Base-by-base conservation (phyloP, 2,888 invertebrate species). In the Cheilosia soror region DNA sequence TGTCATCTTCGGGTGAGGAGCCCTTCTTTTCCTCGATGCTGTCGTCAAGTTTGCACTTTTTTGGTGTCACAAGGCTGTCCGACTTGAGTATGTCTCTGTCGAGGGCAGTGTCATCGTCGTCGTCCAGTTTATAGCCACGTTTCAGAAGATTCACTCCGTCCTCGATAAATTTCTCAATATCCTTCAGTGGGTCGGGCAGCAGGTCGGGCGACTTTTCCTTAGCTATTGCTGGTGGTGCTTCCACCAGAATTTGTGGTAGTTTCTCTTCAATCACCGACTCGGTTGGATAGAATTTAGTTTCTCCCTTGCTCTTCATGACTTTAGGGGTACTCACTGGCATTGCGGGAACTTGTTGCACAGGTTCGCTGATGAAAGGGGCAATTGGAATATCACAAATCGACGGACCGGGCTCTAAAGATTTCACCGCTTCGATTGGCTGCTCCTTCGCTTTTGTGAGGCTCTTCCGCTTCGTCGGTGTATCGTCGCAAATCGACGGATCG, bases 101-200 rank as follows among this genome's bases (percentile, higher is more conserved):
- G 15, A 71, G 13, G 13, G 40, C 31, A 4, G 65, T 5, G 6
- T 75, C 79, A 20, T 90, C 88, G 2, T 88, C 88, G 2, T 90
- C 90, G 9, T 90, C 90, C 11, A 89, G 60, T 58, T 91, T 90
- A 71, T 91, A 91, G 37, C 89, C 90, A 2, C 89, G 89, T 60
- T 91, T 91, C 2, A 91, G 87, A 9, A 91, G 87, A 87, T 91
- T 91, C 1, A 90, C 91, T 37, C 91, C 91, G 58, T 90, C 91
- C 69, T 90, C 91, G 5, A 91, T 91, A 72, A 91, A 91, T 55
- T 91, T 91, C 60, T 90, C 91, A 62, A 91, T 91, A 68, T 91
- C 91, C 47, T 89, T 90, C 2, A 91, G 87, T 0, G 91, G 90
- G 87, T 91, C 90, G 1, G 89, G 88, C 3, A 87, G 20, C 9